phyloP scores from a whole-genome alignment of 2,888 invertebrate genomes.

The Diaprepes abbreviatus region DNA sequence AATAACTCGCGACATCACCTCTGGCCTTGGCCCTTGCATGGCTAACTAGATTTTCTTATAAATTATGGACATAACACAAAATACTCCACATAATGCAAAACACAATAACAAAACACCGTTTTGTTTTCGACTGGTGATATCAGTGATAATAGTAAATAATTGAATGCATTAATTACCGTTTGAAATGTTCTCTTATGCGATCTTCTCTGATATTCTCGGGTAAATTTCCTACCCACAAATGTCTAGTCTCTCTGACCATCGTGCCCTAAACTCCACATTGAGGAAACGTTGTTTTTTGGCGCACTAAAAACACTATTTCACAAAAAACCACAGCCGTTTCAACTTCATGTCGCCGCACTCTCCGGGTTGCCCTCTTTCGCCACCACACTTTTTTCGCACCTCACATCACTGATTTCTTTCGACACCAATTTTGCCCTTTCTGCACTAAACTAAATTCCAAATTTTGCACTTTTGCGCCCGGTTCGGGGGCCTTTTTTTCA shows the following conservation, averaged over 20 bases:
- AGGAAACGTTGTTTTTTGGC: conserved; percentile 78
- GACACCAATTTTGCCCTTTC: conserved; percentile 32
- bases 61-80: neutral
- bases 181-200: conserved; percentile 96
- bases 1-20: conserved; percentile 8
- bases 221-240: conserved; percentile 99
- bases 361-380: conserved; percentile 57
- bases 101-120: neutral
- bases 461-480: conserved; percentile 47
- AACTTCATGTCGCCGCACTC: conserved; percentile 38
- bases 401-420: conserved; percentile 51
- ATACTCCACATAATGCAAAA: neutral
- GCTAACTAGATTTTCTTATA: conserved; percentile 1
- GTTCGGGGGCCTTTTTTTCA: conserved; percentile 43
- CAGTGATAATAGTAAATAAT: neutral
- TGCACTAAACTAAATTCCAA: conserved; percentile 22
- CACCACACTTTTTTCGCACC: conserved; percentile 49
- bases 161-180: conserved; percentile 79
- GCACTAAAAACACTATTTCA: conserved; percentile 63
- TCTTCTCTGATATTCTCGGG: conserved; percentile 99
- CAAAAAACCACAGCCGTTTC: conserved; percentile 52
- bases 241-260: conserved; percentile 99
- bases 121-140: neutral
- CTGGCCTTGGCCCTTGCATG: conserved; percentile 17
- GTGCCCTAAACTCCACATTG: conserved; percentile 95